Evolutionary conservation across 2,797 vertebrate genomes (phyloP).

Genomic region (Neostethus bicornis): DNA sequence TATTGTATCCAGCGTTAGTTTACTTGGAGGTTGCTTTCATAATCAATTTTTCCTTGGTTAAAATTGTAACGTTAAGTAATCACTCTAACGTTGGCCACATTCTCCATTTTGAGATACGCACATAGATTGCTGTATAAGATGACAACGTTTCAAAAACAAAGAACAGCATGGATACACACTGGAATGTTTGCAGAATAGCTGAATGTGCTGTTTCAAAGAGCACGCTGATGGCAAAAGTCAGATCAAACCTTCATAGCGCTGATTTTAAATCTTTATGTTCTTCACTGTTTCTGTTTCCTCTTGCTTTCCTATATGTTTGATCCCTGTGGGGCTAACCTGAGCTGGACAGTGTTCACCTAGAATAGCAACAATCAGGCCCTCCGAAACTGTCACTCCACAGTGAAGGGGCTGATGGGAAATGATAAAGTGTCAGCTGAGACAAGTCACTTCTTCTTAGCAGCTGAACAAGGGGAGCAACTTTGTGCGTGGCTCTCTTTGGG

Average conservation of each 20-base stretch:
- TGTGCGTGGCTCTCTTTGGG: conserved; percentile 79
- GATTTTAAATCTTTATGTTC: conserved; percentile 28
- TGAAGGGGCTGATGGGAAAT: conserved; percentile 72
- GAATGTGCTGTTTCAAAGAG: conserved; percentile 47
- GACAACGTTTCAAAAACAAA: conserved; percentile 48
- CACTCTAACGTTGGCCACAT: conserved; percentile 53
- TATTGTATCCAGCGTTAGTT: conserved; percentile 26
- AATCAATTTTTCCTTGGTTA: conserved; percentile 56
- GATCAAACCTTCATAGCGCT: conserved; percentile 30
- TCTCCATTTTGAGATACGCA: conserved; percentile 51
- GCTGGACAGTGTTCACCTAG: conserved; percentile 77
- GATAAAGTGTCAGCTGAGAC: conserved; percentile 67
- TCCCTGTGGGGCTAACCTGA: conserved; percentile 67
- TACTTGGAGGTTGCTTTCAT: conserved; percentile 51
- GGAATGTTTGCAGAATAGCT: conserved; percentile 68
- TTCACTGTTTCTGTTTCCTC: conserved; percentile 51
- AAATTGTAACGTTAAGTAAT: conserved; percentile 63
- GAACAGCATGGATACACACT: conserved; percentile 51
- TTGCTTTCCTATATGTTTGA: conserved; percentile 56
- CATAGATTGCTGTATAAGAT: conserved; percentile 46
- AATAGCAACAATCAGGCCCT: conserved; percentile 81
- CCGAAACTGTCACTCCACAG: conserved; percentile 74
- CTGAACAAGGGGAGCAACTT: conserved; percentile 84
- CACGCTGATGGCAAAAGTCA: conserved; percentile 50
- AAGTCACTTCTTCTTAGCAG: conserved; percentile 76